Percentiles rank a stretch among this genome's conserved stretches.
Evolutionary conservation across 2,113 vertebrate species (phyloP).

Genomic region (Camelus dromedarius): DNA sequence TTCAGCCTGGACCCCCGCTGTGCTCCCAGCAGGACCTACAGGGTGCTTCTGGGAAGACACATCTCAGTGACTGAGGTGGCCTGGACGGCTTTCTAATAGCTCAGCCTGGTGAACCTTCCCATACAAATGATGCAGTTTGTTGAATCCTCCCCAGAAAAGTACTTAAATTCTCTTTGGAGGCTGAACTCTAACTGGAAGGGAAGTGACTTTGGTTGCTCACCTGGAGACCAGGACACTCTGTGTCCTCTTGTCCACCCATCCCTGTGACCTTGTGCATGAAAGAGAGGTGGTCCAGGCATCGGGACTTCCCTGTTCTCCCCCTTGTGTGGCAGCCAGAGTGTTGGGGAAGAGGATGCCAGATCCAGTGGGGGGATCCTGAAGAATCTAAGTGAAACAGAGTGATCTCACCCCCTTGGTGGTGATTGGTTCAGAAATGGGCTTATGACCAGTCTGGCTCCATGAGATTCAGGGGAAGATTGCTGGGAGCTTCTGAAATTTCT

Average conservation of each 20-base stretch:
- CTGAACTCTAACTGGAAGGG: not conserved
- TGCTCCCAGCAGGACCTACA: not conserved
- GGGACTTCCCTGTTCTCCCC: not conserved
- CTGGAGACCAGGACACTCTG: too few species aligned
- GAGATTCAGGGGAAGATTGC: not conserved
- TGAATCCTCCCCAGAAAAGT: not conserved
- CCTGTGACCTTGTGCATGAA: not conserved
- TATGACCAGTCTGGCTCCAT: not conserved
- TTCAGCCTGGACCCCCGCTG: not conserved
- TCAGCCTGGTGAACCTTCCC: not conserved
- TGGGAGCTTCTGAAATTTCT: not conserved
- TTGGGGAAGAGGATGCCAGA: not conserved
- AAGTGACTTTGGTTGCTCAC: not conserved
- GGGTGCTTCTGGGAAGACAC: not conserved
- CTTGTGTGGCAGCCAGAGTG: not conserved
- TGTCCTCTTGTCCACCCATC: not conserved
- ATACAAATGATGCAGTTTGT: not conserved
- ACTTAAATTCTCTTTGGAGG: not conserved
- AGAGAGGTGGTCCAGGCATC: too few species aligned
- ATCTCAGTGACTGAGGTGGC: rapidly evolving
- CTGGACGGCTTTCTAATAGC: not conserved
- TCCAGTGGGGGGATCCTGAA: not conserved
- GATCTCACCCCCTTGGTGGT: not conserved
- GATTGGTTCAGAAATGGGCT: not conserved
- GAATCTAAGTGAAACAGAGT: not conserved